Evolutionary conservation across 2,888 invertebrate species (phyloP), one percentile per base, ranked within the genome.

Genomic region (Rhagophthalmus giganteus): DNA sequence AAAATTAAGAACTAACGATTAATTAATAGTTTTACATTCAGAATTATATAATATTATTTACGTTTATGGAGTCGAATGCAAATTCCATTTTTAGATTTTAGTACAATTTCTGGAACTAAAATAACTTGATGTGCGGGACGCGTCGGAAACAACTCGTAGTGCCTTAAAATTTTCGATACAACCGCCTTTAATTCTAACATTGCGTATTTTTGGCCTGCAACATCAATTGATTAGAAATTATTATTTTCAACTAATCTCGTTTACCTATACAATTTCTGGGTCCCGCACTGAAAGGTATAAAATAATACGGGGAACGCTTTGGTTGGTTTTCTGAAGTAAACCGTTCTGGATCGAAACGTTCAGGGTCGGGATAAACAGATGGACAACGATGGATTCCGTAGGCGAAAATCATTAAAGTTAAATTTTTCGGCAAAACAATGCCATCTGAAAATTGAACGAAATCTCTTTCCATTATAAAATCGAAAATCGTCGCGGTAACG

Each of bases 261-360:
- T 13, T 47, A 79, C 79, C 79, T 50, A 83, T 80, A 57, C 83
- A 83, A 61, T 84, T 85, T 30, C 84, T 77, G 0, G 82, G 81
- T 0, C 84, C 84, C 5, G 84, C 84, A 59, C 84, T 84, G 48
- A 85, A 85, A 0, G 82, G 79, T 1, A 85, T 63, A 71, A 78
- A 84, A 12, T 76, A 76, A 59, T 79, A 82, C 0, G 79, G 77
- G 39, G 75, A 78, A 1, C 67, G 70, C 15, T 67, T 65, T 2
- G 39, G 49, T 2, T 60, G 67, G n/a, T 72, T 66, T 41, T 72
- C 64, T 1, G 61, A 47, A 27, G 76, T 74, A 55, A 81, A 83
- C 13, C 83, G 75, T 45, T 81, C 81, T 0, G 84, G 84, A 74
- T 63, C 59, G 33, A 70, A 79, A 30, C 70, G 74, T 40, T 80